A percentile compares a stretch with the other conserved stretches of the same genome.
Conservation (phyloP, 2,888 invertebrate genomes). For the Acrobasis suavella region DNA sequence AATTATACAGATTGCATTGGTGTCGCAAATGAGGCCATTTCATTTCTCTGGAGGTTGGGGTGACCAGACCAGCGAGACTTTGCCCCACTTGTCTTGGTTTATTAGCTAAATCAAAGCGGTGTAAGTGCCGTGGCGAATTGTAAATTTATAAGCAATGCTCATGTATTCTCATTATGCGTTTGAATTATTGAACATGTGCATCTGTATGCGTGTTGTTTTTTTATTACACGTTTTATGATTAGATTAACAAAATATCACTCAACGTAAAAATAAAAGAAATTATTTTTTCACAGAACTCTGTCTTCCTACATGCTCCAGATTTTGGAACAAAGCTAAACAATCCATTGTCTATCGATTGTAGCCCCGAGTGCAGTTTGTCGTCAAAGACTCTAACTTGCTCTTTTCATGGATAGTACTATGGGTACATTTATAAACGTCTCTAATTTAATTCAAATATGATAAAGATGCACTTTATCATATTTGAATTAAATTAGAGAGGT, state of each 20-base stretch:
- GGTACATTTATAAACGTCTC: slow-evolving; percentile 31
- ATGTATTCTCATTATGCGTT: neutral
- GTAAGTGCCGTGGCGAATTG: slow-evolving; percentile 20
- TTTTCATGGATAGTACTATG: slow-evolving; percentile 52
- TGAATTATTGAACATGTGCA: neutral
- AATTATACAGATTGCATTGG: slow-evolving; percentile 80
- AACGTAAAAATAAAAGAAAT: no score
- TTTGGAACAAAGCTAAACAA: slow-evolving; percentile 73
- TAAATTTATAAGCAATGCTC: slow-evolving; percentile 12
- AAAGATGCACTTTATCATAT: neutral
- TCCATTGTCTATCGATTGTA: slow-evolving; percentile 75
- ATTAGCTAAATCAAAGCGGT: slow-evolving; percentile 33
- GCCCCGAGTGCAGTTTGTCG: slow-evolving; percentile 71
- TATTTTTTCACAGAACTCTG: no score
- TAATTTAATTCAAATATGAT: no score
- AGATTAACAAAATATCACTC: no score
- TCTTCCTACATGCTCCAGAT: slow-evolving; percentile 43
- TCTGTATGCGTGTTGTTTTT: slow-evolving; percentile 2
- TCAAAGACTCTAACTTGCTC: slow-evolving; percentile 67
- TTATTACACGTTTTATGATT: no score
- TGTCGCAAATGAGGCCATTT: slow-evolving; percentile 80
- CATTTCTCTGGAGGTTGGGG: slow-evolving; percentile 68
- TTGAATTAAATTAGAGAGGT: no score
- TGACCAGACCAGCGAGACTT: slow-evolving; percentile 55
- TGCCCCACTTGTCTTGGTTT: slow-evolving; percentile 47